These are phyloP conservation scores for Meghimatium bilineatum DNA, from an alignment of 2,888 invertebrate genomes.

Conservation along the genomic window DNA sequence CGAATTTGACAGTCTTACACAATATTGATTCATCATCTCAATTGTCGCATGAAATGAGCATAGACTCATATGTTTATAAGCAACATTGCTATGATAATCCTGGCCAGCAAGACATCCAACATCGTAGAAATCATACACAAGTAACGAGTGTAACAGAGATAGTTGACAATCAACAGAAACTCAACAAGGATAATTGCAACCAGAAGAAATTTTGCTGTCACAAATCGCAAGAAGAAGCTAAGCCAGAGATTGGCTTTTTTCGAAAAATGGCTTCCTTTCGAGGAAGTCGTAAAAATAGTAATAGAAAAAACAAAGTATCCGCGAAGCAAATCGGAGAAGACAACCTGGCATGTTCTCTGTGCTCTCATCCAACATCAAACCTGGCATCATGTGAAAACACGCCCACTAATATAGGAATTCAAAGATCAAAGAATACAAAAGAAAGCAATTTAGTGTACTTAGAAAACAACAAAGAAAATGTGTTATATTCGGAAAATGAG, in stretches of 20 bases:
- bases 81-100: slow-evolving; percentile 1
- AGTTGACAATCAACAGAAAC: slow-evolving; percentile 7
- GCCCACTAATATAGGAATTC: background rate
- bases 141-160: background rate
- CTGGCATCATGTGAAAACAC: background rate
- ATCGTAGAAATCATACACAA: slow-evolving; percentile 16
- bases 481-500: background rate
- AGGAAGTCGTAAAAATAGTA: slow-evolving; percentile 25
- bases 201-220: background rate
- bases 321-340: background rate
- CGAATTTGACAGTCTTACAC: slow-evolving; percentile 25
- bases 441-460: slow-evolving; percentile 14
- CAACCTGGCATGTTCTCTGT: slow-evolving; percentile 6
- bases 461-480: slow-evolving; percentile 19
- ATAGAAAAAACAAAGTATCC: background rate
- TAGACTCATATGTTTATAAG: background rate
- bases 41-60: slow-evolving; percentile 22
- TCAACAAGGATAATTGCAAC: background rate
- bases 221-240: background rate
- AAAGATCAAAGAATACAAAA: slow-evolving; percentile 25
- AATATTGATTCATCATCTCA: slow-evolving; percentile 1
- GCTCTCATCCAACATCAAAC: slow-evolving; percentile 1
- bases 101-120: slow-evolving; percentile 8
- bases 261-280: slow-evolving; percentile 38
- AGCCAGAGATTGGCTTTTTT: slow-evolving; percentile 40